Percentiles rank a stretch among this genome's conserved stretches.
Evolutionary conservation across 2,113 vertebrate species (phyloP).

Genomic region (Alosa alosa): DNA sequence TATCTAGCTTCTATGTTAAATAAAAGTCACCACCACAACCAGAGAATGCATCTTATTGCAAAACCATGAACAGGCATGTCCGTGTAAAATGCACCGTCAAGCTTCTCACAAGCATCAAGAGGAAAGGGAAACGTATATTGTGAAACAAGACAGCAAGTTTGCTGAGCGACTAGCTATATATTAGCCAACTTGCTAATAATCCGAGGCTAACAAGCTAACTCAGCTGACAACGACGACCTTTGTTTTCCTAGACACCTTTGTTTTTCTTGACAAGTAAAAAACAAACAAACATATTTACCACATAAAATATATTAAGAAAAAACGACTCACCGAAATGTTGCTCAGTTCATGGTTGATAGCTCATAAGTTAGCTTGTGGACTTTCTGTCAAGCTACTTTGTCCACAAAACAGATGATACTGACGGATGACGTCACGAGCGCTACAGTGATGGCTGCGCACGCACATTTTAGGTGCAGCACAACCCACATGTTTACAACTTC

Average conservation of each 20-base stretch:
- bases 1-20: background rate
- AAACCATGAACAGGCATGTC: background rate
- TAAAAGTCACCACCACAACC: background rate
- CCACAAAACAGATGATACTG: constrained; percentile 18
- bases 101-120: background rate
- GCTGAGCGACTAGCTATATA: background rate
- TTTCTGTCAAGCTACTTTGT: constrained; percentile 11
- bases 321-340: background rate
- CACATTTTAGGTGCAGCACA: background rate
- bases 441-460: background rate
- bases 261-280: background rate
- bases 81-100: background rate
- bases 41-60: background rate
- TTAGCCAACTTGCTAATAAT: constrained; percentile 35
- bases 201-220: constrained; percentile 41
- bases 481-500: too few relatives aligned
- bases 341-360: background rate
- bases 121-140: background rate
- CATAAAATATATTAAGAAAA: background rate
- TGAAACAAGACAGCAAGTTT: background rate
- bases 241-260: constrained; percentile 15
- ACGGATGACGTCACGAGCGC: background rate
- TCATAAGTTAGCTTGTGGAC: background rate
- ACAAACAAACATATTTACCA: background rate
- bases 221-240: constrained; percentile 56